Percentiles rank a stretch among this genome's conserved stretches.
phyloP scores from a whole-genome alignment of 2,113 vertebrate genomes.

The Oostethus manadensis region DNA sequence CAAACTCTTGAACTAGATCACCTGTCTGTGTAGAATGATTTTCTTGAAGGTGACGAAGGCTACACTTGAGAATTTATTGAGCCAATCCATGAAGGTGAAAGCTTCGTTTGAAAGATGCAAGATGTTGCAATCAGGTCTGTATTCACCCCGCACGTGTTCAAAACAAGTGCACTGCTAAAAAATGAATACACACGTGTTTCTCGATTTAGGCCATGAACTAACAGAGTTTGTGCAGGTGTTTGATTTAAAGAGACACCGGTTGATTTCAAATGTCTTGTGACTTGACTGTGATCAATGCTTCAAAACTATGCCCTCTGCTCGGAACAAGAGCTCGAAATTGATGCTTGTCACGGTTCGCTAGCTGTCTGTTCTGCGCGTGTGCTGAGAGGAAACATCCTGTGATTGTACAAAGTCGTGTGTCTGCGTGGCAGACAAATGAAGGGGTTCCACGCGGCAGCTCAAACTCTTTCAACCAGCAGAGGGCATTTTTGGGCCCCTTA shows the following conservation, averaged over 20 bases:
- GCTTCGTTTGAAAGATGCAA: neutral
- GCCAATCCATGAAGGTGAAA: neutral
- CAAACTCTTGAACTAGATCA: too few species aligned
- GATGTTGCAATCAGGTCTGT: neutral
- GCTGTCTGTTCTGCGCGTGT: slow-evolving; percentile 2
- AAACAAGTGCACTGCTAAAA: neutral
- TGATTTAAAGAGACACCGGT: neutral
- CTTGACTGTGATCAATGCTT: slow-evolving; percentile 9
- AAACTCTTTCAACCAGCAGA: neutral
- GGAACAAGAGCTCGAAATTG: slow-evolving; percentile 25
- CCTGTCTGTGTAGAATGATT: too few species aligned
- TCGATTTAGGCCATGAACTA: neutral
- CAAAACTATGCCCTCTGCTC: slow-evolving; percentile 1
- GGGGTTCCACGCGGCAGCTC: neutral
- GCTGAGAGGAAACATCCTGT: slow-evolving; percentile 6
- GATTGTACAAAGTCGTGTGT: slow-evolving; percentile 2
- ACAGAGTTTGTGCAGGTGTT: neutral
- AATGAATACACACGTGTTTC: neutral
- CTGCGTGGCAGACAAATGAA: slow-evolving; percentile 14
- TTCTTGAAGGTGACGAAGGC: neutral
- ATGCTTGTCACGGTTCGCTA: slow-evolving; percentile 3
- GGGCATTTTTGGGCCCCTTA: neutral
- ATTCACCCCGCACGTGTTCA: too few species aligned
- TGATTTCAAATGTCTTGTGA: slow-evolving; percentile 9
- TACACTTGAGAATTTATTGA: neutral